Conservation (phyloP, 53 echinoderm and acorn worm genomes). For the Henricia sp. region DNA sequence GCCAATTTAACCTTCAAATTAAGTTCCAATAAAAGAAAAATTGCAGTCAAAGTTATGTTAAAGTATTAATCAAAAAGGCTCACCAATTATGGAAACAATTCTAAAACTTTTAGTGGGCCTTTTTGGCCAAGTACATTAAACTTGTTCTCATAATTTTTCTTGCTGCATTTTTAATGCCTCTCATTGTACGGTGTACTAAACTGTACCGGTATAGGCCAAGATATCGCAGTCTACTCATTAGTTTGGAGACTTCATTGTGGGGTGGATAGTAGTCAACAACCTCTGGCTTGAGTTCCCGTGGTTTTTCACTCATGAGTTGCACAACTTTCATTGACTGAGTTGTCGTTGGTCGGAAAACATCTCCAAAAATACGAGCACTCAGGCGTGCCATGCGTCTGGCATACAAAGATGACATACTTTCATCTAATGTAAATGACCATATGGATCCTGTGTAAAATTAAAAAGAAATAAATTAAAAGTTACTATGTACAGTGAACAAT, state of each 20-base stretch:
- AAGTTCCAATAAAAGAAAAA: too few species aligned
- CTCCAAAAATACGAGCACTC: constrained; percentile 95
- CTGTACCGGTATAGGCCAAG: constrained; percentile 91
- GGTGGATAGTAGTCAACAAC: constrained; percentile 94
- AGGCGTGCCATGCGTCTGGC: constrained; percentile 93
- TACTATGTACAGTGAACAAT: too few species aligned
- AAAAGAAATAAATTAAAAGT: too few species aligned
- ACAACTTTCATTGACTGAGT: constrained; percentile 90
- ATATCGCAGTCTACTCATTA: constrained; percentile 82
- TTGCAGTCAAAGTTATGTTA: too few species aligned
- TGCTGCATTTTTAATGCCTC: too few species aligned
- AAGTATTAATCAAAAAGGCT: too few species aligned
- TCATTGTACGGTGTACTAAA: too few species aligned
- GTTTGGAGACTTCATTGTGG: constrained; percentile 70
- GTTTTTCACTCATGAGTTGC: constrained; percentile 82
- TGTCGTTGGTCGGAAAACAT: constrained; percentile 88
- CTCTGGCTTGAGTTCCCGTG: constrained; percentile 72
- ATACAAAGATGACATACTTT: constrained; percentile 89
- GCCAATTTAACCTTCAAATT: too few species aligned
- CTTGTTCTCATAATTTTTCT: background rate
- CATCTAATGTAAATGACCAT: too few species aligned
- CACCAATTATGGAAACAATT: too few species aligned
- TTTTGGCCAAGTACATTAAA: background rate
- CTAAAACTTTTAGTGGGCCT: background rate
- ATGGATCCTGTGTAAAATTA: too few species aligned